These are phyloP conservation scores for Spheniscus mendiculus DNA, from an alignment of 2,113 vertebrate species.

Conservation along the genomic window DNA sequence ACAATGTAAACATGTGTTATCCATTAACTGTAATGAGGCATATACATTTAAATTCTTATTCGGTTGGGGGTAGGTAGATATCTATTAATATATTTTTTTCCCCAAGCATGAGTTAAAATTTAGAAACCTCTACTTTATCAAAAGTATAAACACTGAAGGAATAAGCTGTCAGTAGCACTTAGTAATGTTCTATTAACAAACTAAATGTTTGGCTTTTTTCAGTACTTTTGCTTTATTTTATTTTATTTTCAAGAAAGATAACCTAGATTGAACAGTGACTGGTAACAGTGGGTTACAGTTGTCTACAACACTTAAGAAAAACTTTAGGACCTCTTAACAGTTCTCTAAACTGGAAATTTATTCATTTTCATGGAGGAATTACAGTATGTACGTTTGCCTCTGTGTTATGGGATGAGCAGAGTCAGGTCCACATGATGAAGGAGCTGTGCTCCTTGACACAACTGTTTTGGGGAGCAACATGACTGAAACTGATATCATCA, in stretches of 20 bases:
- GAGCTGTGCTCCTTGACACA: not conserved
- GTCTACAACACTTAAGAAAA: not conserved
- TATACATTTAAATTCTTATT: not conserved
- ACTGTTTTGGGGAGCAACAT: not conserved
- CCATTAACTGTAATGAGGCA: not conserved
- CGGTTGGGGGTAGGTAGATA: not conserved
- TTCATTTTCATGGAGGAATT: not conserved
- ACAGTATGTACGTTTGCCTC: accelerated
- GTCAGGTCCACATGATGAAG: not conserved
- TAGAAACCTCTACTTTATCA: not conserved
- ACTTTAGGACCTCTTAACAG: not conserved
- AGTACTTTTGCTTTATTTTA: not conserved
- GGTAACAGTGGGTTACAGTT: not conserved
- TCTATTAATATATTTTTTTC: not conserved
- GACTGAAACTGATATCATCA: not conserved
- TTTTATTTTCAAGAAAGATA: not conserved
- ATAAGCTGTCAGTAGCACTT: not conserved
- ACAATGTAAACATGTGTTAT: not conserved
- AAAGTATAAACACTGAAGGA: not conserved
- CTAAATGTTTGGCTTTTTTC: not conserved
- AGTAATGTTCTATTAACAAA: not conserved
- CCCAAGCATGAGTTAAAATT: not conserved
- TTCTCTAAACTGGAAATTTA: not conserved
- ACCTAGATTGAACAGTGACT: not conserved
- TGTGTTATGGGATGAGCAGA: not conserved